A percentile compares a stretch with the other conserved stretches of the same genome.
These are phyloP conservation scores for Aspidiotus destructor DNA, from an alignment of 2,888 invertebrate genomes.

Conservation along the genomic window DNA sequence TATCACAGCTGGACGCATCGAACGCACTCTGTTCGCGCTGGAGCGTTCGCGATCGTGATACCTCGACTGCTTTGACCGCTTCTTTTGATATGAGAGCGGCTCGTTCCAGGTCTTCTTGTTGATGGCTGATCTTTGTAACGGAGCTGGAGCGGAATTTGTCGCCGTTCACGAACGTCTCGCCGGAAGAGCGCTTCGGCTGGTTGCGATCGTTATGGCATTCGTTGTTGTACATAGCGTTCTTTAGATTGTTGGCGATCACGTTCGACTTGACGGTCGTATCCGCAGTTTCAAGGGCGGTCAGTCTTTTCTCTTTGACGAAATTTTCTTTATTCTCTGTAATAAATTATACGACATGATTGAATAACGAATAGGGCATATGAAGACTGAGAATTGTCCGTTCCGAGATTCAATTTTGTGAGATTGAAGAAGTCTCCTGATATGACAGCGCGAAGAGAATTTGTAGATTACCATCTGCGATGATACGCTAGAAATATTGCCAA, in stretches of 20 bases:
- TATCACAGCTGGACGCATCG: constrained; percentile 17
- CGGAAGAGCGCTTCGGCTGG: background rate
- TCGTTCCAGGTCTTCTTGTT: background rate
- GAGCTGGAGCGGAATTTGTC: background rate
- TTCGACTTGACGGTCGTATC: background rate
- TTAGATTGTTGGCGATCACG: constrained; percentile 10
- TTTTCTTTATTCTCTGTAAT: constrained; percentile 13
- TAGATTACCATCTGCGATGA: too few species aligned
- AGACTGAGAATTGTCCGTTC: too few species aligned
- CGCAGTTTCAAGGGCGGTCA: background rate
- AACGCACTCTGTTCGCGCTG: background rate
- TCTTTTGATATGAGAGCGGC: background rate
- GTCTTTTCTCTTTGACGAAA: constrained; percentile 18
- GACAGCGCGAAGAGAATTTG: too few species aligned
- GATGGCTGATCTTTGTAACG: background rate
- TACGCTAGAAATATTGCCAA: too few species aligned
- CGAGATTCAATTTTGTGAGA: too few species aligned
- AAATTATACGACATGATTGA: background rate
- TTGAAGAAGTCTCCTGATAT: too few species aligned
- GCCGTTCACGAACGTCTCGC: background rate
- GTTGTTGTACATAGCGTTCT: constrained; percentile 8
- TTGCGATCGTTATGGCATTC: background rate
- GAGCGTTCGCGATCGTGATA: background rate
- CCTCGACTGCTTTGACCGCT: background rate
- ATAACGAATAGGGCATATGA: too few species aligned